These are phyloP conservation scores for Microctenopoma lineatum DNA, from an alignment of 2,797 vertebrate genomes.

Conservation along the genomic window DNA sequence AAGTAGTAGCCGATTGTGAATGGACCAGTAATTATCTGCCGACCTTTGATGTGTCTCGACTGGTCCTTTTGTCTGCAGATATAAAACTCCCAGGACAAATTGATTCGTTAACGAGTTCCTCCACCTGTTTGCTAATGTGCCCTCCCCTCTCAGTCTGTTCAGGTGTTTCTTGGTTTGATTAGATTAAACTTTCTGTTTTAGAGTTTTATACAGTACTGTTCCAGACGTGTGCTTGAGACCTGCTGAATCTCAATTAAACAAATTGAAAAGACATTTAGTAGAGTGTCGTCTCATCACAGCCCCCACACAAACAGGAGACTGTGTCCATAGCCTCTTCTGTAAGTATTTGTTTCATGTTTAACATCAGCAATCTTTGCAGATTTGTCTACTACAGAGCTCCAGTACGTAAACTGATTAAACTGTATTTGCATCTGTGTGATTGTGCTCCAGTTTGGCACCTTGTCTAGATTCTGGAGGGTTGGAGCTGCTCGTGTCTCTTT, in stretches of 20 bases:
- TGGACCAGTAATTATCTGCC: no score
- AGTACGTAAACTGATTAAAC: constrained; percentile 7
- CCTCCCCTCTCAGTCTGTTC: not conserved
- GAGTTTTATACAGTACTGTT: no score
- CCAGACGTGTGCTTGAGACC: no score
- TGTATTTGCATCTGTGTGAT: constrained; percentile 6
- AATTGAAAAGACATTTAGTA: not conserved
- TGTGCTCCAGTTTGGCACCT: constrained; percentile 3
- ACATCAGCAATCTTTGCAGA: not conserved
- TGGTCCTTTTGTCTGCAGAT: no score
- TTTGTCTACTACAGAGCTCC: not conserved
- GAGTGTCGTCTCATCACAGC: not conserved
- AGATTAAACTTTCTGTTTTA: not conserved
- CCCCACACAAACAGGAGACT: not conserved
- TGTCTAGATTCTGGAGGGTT: not conserved
- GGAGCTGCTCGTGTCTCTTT: not conserved
- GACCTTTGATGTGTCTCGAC: no score
- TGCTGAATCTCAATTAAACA: no score
- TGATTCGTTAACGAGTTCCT: not conserved
- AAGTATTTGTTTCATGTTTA: not conserved
- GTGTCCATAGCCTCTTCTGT: not conserved
- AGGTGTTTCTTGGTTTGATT: not conserved
- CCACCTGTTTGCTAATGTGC: no score
- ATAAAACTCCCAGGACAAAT: not conserved
- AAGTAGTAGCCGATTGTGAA: no score